Evolutionary conservation across 2,113 vertebrate genomes (phyloP), one percentile per base, ranked within the genome.

Genomic region (Colaptes auratus): DNA sequence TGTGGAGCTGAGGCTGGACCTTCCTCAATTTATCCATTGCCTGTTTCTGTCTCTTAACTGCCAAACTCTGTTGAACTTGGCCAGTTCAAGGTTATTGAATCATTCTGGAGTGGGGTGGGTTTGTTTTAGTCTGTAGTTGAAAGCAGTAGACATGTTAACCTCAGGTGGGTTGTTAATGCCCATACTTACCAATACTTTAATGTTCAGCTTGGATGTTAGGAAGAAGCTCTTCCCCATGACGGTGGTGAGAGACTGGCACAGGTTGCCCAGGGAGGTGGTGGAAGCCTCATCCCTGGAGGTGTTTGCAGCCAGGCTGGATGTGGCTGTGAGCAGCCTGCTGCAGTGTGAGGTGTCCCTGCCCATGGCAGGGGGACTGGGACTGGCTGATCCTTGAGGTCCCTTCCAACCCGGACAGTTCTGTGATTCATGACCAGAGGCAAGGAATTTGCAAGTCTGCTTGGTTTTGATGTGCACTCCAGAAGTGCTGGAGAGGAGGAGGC

Each of bases 81-180:
- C 12, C 23, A 50, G 3, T 46, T 65, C 11, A 24, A 1, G 8
- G 8, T 6, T 9, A 7, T 1, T 42, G 24, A 30, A 27, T 7
- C 35, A 39, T 73, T 94, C 73, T 61, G 70, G 33, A 48, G n/a
- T 23, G 30, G 7, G 52, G 23, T 52, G 16, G 9, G 7, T 67
- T 63, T 27, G 18, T 56, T 64, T 33, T 1, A 20, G 7, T 8
- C 82, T 48, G 39, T 21, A 18, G 28, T 6, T 65, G 20, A 28
- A 42, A 36, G 10, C 11, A 3, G 1, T 13, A n/a, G 25, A 16
- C 28, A 21, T 30, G 13, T 46, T 24, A 64, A 31, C 36, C 27
- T 27, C 42, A 50, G 48, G 4, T 14, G 31, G 83, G 23, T 76
- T 56, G 35, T 31, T 23, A 4, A 56, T 12, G 20, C 39, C 17